Evolutionary conservation across 2,888 invertebrate genomes (phyloP).

Genomic region (Mylabris sibirica): DNA sequence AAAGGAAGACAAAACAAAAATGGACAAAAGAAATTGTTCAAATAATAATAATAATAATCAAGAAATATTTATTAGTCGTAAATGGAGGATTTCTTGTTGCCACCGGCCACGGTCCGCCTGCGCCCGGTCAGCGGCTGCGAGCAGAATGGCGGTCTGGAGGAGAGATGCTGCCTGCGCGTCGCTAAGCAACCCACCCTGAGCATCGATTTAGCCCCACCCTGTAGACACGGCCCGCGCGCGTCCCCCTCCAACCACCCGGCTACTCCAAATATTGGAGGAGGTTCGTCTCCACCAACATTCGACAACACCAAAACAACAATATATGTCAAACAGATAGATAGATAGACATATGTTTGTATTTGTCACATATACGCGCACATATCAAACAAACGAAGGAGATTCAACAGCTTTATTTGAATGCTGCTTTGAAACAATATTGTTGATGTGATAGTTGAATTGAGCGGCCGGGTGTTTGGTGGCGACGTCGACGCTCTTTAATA

Average conservation of each 20-base stretch:
- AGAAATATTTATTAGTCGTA: neutral
- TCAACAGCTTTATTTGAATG: neutral
- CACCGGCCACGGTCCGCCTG: constrained; percentile 43
- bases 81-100: constrained; percentile 2
- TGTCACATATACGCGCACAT: constrained; percentile 6
- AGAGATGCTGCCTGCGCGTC: constrained; percentile 55
- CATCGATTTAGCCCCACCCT: constrained; percentile 62
- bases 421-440: neutral
- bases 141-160: constrained; percentile 60
- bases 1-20: neutral
- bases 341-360: constrained; percentile 19
- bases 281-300: constrained; percentile 36
- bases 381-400: neutral
- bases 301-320: constrained; percentile 36
- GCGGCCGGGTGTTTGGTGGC: constrained; percentile 15
- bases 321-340: constrained; percentile 16
- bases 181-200: constrained; percentile 58
- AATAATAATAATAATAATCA: neutral
- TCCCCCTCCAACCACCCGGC: constrained; percentile 37
- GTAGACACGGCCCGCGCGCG: constrained; percentile 55
- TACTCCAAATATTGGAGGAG: constrained; percentile 4
- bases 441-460: neutral
- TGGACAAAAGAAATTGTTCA: neutral
- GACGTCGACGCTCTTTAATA: constrained; percentile 28
- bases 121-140: constrained; percentile 57